Evolutionary conservation across 2,113 vertebrate genomes (phyloP), one percentile per base, ranked within the genome.

Genomic region (Tupaia tana): DNA sequence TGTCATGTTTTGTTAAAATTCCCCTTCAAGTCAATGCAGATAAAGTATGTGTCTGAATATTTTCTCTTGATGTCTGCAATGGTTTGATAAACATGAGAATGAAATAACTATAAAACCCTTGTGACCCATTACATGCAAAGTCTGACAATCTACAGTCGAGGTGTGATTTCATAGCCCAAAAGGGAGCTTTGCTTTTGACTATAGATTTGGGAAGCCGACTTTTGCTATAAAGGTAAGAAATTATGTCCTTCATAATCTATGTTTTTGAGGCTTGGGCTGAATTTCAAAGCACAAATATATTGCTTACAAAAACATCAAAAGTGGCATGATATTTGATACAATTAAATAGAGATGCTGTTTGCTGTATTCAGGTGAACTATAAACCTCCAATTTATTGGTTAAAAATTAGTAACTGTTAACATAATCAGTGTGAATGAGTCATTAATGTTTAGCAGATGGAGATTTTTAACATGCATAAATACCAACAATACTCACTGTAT

Each of bases 191-290:
- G 96, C 93, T 87, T 96, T 84, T 90, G 96, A 97, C 85, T 78
- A 70, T 56, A 97, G 67, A 73, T 94, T 84, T 96, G 91, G 94
- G 95, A 97, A 70, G 81, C 96, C 90, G 86, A 94, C 7, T 86
- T 96, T 96, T 94, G 71, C 31, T 96, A 91, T 91, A 96, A 98
- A 98, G 98, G 98, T 99, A 98, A 98, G 90, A 86, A 61, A 95
- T 78, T 97, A 14, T 12, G 74, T 91, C 97, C 93, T 97, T 97
- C 24, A 90, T 91, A 92, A 91, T 95, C 6, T 29, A 20, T 97
- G 13, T 63, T 9, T 27, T 52, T 0, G 93, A 83, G 0, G 0
- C 59, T 18, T 24, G 79, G 0, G 95, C 92, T 96, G n/a, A 74
- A 81, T 63, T 56, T 93, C 78, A 82, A 29, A 81, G 1, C 95